These are phyloP conservation scores for Drosophila elegans DNA, from an alignment of 1,140 invertebrate species.

Conservation along the genomic window DNA sequence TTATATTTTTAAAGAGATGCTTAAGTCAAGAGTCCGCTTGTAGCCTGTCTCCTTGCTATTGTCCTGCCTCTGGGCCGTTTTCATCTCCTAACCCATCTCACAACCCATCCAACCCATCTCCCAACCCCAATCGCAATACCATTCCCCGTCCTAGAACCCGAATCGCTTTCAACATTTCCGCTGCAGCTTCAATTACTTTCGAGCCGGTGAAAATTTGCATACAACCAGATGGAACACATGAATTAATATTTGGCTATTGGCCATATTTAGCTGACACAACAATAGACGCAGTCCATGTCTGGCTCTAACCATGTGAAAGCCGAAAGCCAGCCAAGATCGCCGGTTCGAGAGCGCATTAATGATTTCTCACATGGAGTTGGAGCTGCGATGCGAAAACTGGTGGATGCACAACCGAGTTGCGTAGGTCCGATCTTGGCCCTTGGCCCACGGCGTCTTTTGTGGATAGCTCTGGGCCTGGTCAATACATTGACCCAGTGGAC, in stretches of 20 bases:
- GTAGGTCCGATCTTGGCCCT: slow-evolving; percentile 33
- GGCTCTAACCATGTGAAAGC: slow-evolving; percentile 43
- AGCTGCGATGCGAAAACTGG: neutral
- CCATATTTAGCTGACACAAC: slow-evolving; percentile 81
- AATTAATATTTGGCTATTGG: slow-evolving; percentile 83
- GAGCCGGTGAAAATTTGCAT: slow-evolving; percentile 70
- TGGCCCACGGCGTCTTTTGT: slow-evolving; percentile 30
- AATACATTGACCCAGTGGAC: slow-evolving; percentile 79
- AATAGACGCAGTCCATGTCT: slow-evolving; percentile 61
- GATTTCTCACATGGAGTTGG: slow-evolving; percentile 41
- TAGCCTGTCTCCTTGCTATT: slow-evolving; percentile 37
- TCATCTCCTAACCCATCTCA: too few species aligned
- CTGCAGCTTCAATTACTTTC: slow-evolving; percentile 69
- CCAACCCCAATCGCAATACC: neutral
- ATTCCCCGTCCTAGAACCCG: slow-evolving; percentile 22
- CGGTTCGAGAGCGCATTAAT: slow-evolving; percentile 38
- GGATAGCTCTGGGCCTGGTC: slow-evolving; percentile 28
- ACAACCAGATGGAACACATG: slow-evolving; percentile 64
- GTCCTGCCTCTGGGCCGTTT: slow-evolving; percentile 47
- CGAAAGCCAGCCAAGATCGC: slow-evolving; percentile 15
- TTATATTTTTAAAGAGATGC: neutral
- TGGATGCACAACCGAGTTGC: slow-evolving; percentile 15
- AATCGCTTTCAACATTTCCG: slow-evolving; percentile 72
- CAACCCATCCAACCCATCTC: too few species aligned
- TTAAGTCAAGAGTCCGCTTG: slow-evolving; percentile 1